These are phyloP conservation scores for Pavo muticus DNA, from an alignment of 2,113 vertebrate genomes.

Conservation along the genomic window DNA sequence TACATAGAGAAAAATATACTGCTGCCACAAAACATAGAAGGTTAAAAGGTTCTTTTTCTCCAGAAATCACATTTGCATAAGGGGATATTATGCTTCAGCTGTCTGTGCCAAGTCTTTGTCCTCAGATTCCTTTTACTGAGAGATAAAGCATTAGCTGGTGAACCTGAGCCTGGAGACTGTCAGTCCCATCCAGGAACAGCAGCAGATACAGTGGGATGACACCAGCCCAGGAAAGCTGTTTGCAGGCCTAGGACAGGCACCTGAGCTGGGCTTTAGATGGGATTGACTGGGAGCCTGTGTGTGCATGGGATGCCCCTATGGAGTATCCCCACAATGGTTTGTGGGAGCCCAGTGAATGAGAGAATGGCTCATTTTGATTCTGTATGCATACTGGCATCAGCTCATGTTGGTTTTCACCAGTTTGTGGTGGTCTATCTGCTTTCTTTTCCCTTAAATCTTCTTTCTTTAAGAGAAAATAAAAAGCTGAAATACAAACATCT, in stretches of 20 bases:
- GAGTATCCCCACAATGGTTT: rapidly evolving
- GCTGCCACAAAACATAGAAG: slow-evolving; percentile 1
- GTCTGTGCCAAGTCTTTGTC: slow-evolving; percentile 29
- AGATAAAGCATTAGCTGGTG: not conserved
- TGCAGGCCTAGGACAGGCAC: not conserved
- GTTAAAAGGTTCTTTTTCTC: slow-evolving; percentile 38
- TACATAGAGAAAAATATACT: slow-evolving; percentile 40
- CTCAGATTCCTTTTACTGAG: not conserved
- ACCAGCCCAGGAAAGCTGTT: not conserved
- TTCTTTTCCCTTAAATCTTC: not conserved
- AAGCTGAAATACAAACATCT: not conserved
- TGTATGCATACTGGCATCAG: not conserved
- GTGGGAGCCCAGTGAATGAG: not conserved
- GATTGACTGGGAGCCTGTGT: not conserved
- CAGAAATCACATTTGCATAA: not conserved
- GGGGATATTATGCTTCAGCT: not conserved
- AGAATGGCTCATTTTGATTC: not conserved
- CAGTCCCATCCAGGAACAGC: slow-evolving; percentile 23
- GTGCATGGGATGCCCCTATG: not conserved
- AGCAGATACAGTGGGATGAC: not conserved
- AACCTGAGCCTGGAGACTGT: not conserved
- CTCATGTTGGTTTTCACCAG: not conserved
- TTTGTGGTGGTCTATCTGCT: not conserved
- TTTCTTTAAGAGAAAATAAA: not conserved
- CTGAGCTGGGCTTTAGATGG: not conserved